phyloP scores from a whole-genome alignment of 2,113 vertebrate species.

The Apteryx mantelli region DNA sequence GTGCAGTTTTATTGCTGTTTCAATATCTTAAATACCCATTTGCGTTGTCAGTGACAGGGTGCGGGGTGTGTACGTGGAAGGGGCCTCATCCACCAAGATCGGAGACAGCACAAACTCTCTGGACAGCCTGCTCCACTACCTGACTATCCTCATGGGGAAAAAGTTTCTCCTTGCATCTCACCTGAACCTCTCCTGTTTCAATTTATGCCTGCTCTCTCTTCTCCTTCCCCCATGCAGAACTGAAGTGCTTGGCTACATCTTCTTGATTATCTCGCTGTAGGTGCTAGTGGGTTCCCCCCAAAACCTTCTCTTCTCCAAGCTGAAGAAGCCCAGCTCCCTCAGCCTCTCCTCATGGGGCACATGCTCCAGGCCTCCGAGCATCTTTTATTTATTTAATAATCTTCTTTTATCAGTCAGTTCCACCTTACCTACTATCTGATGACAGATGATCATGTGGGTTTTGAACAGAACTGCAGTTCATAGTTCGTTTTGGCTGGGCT shows the following conservation, averaged over 20 bases:
- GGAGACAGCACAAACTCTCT: not conserved
- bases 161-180: not conserved
- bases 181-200: not conserved
- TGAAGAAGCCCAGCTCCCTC: not conserved
- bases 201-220: not conserved
- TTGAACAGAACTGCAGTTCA: not conserved
- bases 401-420: not conserved
- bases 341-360: not conserved
- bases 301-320: not conserved
- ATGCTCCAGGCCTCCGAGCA: not conserved
- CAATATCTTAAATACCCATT: not conserved
- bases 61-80: fast-evolving
- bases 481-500: not conserved
- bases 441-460: not conserved
- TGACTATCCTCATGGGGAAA: not conserved
- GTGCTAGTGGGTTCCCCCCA: not conserved
- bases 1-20: not conserved
- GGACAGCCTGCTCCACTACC: not conserved
- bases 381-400: not conserved
- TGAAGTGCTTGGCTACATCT: not conserved
- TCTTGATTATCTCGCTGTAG: not conserved
- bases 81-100: not conserved
- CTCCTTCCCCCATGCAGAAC: not conserved
- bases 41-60: not conserved
- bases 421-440: not conserved